Evolutionary conservation across 2,113 vertebrate species (phyloP).

Genomic region (Aphelocoma coerulescens): DNA sequence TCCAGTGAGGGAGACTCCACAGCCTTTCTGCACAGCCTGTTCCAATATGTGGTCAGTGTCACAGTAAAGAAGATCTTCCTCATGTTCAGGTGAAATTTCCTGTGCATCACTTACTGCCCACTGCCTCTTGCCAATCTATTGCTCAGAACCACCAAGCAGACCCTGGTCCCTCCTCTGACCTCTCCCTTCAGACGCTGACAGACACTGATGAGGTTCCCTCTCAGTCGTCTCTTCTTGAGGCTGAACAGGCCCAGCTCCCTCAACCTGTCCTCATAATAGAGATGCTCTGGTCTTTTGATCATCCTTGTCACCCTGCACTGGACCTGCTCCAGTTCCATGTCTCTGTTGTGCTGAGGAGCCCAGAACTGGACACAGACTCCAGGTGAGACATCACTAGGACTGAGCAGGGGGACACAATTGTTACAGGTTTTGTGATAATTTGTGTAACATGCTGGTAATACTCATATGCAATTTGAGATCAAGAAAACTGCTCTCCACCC

Average conservation of each 20-base stretch:
- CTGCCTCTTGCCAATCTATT: not conserved
- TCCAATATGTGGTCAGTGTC: no score
- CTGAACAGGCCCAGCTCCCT: not conserved
- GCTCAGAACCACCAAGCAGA: fast-evolving
- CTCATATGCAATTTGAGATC: not conserved
- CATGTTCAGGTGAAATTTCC: not conserved
- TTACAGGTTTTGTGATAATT: not conserved
- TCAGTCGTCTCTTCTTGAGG: fast-evolving
- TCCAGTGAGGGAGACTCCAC: not conserved
- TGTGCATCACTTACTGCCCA: fast-evolving
- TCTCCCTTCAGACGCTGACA: not conserved
- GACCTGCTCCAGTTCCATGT: not conserved
- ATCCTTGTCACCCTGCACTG: not conserved
- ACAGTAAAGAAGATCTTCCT: not conserved
- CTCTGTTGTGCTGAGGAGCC: not conserved
- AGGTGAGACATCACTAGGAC: not conserved
- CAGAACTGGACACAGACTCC: not conserved
- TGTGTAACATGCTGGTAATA: not conserved
- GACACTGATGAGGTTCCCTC: not conserved
- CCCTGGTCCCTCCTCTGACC: not conserved
- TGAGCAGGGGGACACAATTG: not conserved
- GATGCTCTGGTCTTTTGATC: not conserved
- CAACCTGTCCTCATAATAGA: not conserved
- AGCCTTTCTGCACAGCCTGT: not conserved
- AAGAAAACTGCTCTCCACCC: not conserved